Percentiles rank a stretch among this genome's conserved stretches.
Conservation (phyloP, 2,113 vertebrate genomes). For the Orcinus orca region DNA sequence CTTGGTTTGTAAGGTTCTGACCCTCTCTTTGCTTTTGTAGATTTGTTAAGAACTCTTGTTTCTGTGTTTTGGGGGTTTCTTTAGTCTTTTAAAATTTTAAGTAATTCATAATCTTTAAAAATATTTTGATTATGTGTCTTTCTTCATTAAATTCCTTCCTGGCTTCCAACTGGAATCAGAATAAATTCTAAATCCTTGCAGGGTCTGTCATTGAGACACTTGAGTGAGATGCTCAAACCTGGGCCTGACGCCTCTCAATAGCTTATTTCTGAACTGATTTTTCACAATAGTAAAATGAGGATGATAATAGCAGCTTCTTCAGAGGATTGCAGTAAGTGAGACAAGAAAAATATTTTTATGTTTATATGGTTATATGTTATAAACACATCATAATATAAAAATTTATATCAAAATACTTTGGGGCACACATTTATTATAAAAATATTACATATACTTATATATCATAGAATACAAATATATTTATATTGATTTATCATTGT, state of each 20-base stretch:
- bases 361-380: not conserved
- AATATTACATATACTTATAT: not conserved
- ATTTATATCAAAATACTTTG: not conserved
- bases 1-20: not conserved
- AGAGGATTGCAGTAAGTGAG: not conserved
- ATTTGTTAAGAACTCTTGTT: not conserved
- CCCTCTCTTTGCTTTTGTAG: not conserved
- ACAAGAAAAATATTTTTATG: not conserved
- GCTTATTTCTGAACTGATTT: conserved; percentile 20
- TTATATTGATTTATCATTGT: not conserved
- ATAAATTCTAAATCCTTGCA: not conserved
- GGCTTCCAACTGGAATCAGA: not conserved
- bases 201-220: not conserved
- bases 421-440: not conserved
- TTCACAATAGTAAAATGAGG: not conserved
- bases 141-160: not conserved
- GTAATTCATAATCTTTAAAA: conserved; percentile 9
- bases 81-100: not conserved
- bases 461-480: not conserved
- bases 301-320: not conserved
- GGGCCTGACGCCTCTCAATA: not conserved
- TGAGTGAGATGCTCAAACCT: not conserved
- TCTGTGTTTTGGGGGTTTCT: not conserved
- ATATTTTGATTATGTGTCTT: not conserved
- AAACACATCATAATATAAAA: not conserved